These are phyloP conservation scores for Micronisus gabar DNA, from an alignment of 2,113 vertebrate species.

Conservation along the genomic window DNA sequence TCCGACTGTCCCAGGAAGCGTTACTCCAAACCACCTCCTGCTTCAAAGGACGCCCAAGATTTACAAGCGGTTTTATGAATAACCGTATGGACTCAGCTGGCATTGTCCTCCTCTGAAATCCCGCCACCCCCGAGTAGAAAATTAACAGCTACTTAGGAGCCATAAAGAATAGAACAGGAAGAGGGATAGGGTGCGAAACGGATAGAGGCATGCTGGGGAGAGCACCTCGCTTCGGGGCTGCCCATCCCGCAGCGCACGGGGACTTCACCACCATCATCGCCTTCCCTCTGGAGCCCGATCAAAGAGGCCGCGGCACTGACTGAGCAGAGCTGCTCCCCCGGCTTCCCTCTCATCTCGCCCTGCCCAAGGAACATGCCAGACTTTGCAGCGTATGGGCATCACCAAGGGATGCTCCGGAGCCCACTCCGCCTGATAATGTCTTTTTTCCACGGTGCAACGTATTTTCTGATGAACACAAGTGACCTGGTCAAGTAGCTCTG, in stretches of 20 bases:
- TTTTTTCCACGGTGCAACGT: rapidly evolving
- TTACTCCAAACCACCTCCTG: neutral
- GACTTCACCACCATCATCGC: neutral
- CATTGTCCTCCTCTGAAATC: neutral
- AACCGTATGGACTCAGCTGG: neutral
- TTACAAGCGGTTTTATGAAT: neutral
- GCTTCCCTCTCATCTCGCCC: neutral
- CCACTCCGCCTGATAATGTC: rapidly evolving
- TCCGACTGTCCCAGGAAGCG: neutral
- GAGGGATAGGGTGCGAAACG: rapidly evolving
- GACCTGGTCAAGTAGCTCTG: neutral
- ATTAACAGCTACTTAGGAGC: neutral
- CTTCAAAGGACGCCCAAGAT: neutral
- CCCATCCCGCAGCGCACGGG: rapidly evolving
- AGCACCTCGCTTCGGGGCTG: neutral
- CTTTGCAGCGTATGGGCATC: rapidly evolving
- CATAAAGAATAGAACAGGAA: neutral
- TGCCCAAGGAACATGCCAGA: rapidly evolving
- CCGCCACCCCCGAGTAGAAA: neutral
- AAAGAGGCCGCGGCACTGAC: neutral
- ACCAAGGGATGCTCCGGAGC: rapidly evolving
- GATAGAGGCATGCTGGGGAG: rapidly evolving
- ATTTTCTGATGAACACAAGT: neutral
- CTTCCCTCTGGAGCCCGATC: neutral
- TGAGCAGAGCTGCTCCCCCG: neutral